Base-by-base conservation (phyloP, 1,140 invertebrate species). In the Papilio glaucus region DNA sequence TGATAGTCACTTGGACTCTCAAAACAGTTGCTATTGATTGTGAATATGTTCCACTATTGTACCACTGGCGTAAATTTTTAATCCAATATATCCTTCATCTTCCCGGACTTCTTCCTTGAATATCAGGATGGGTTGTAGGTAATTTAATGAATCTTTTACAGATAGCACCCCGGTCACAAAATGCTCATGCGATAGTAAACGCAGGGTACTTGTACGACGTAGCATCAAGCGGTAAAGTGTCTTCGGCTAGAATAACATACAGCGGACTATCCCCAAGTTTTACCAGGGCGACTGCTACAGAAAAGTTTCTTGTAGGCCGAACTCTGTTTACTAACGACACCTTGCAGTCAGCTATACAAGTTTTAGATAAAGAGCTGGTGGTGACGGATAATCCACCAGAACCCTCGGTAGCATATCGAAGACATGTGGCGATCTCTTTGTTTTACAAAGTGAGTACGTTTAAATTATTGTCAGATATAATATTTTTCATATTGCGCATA, bases 211-310 rank as follows among this genome's bases (percentile, higher is more conserved):
- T 85, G 7, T 88, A 84, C 41, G 81, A 82, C 70, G 8, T 87
- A 0, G 71, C 77, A 10, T 39, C 24, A 6, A 21, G 67, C 3
- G 72, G 73, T 15, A 61, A 24, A 9, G 82, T 88, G 0, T 8
- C 60, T 15, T 41, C 77, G 39, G 73, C 78, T 21, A 82, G 83
- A 62, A 84, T 90, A 37, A 93, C 95, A 12, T 96, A 94, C 78
- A 95, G 96, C 12, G 96, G 96, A 37, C 96, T 97, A 21, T 94
- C 93, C 72, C 90, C 95, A 9, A 78, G 93, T 13, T 97, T 97
- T 80, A 91, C 93, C 5, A 96, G 96, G 4, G 96, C 97, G 87
- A 49, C 9, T 4, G 72, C 72, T 38, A 85, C 85, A 24, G 85
- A 89, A 74, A 79, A 85, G 21, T 95, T 88, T 81, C 80, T 97